Evolutionary conservation across 2,797 vertebrate genomes (phyloP), one percentile per base, ranked within the genome.

Genomic region (Microctenopoma steveboyesi): DNA sequence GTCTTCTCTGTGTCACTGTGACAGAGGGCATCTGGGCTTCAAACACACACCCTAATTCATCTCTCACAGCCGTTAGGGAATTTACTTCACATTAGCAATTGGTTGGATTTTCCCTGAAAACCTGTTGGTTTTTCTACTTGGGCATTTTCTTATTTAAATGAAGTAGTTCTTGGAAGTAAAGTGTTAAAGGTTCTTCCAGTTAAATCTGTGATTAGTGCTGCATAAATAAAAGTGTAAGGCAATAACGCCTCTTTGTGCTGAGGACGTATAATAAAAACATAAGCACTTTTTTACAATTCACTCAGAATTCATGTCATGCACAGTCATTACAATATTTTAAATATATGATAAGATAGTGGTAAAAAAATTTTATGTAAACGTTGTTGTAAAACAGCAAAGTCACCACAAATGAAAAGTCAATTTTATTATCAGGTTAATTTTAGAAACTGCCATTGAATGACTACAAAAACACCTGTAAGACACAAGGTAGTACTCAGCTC

Each of bases 391-490:
- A 10, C 25, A 27, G 30, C 13, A 22, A 72, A 35, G 13, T 10
- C 5, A 16, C 52, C 25, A 27, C 1, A 37, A 28, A 37, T 33
- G 30, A 7, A 33, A 22, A 22, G 22, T 22, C 1, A 22, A 22
- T 22, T 22, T 22, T 22, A 22, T 22, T 2, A 22, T 22, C 22
- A 22, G 22, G 22, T 22, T 22, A 22, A 22, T 22, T 22, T 22
- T 22, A 22, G 22, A 22, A 22, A 22, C 22, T 22, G 22, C 22
- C 22, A 22, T 22, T 76, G 16, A 65, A 7, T 22, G 27, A 56
- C 27, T 47, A 69, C 28, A 60, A 68, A 56, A 64, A 60, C 25
- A 67, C 47, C 49, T 64, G 18, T 54, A 16, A 56, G 46, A 62
- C 11, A 11, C 4, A 15, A 18, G 7, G 13, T 7, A 46, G 22